A percentile compares a stretch with the other conserved stretches of the same genome.
phyloP scores from a whole-genome alignment of 2,888 invertebrate species.

The Parthenolecanium corni region DNA sequence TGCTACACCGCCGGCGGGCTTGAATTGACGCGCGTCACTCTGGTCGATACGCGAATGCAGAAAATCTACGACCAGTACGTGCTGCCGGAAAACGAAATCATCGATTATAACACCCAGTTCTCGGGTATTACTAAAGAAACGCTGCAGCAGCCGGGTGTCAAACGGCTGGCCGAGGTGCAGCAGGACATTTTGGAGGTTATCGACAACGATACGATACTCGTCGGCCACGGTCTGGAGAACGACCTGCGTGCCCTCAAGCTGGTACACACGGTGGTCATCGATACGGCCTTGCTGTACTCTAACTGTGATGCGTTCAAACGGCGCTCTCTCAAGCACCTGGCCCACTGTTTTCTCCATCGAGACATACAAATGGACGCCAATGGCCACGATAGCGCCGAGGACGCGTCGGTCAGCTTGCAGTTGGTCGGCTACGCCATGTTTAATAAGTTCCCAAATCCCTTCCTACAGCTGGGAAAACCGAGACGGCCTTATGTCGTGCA shows the following conservation, averaged over 20 bases:
- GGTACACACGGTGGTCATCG: constrained; percentile 71
- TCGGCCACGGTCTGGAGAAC: constrained; percentile 92
- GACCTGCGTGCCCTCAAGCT: constrained; percentile 79
- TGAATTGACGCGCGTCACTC: constrained; percentile 77
- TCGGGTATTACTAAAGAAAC: constrained; percentile 73
- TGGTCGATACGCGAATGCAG: constrained; percentile 61
- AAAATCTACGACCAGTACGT: constrained; percentile 75
- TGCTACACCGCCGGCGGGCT: constrained; percentile 77
- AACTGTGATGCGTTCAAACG: constrained; percentile 53
- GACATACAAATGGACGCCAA: constrained; percentile 64
- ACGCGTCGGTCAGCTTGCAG: constrained; percentile 80
- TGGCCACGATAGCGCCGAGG: constrained; percentile 88
- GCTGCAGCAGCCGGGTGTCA: constrained; percentile 42
- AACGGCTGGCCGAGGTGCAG: constrained; percentile 68
- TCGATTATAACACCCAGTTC: constrained; percentile 91
- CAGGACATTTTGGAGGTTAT: constrained; percentile 70
- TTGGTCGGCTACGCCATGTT: constrained; percentile 45
- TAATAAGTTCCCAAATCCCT: too few relatives aligned
- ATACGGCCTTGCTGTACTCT: constrained; percentile 82
- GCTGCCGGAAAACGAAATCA: constrained; percentile 63
- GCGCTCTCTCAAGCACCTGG: constrained; percentile 70
- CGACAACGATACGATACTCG: constrained; percentile 70
- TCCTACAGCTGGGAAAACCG: too few relatives aligned
- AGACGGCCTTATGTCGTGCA: too few relatives aligned
- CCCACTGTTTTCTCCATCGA: constrained; percentile 57